Conservation (phyloP, 1,140 invertebrate genomes). For the Pseudomyrmex concolor region DNA sequence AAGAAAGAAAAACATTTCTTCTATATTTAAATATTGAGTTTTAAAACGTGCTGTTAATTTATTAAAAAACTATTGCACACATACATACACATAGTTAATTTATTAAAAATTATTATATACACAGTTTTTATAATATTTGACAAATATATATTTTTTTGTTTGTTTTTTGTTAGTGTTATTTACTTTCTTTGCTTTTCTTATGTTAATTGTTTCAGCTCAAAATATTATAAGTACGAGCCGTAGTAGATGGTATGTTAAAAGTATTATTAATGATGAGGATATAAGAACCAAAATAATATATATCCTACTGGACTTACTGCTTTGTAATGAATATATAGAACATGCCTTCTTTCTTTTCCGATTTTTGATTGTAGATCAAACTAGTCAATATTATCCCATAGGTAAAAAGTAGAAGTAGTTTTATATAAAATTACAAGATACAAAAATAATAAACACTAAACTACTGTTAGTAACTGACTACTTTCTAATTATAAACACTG, state of each 20-base stretch:
- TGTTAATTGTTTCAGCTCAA: slow-evolving; percentile 55
- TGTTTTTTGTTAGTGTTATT: not conserved
- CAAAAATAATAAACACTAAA: too few relatives aligned
- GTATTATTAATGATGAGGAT: slow-evolving; percentile 49
- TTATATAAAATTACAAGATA: too few relatives aligned
- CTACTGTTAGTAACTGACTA: too few relatives aligned
- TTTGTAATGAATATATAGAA: slow-evolving; percentile 63
- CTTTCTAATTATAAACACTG: slow-evolving; percentile 16
- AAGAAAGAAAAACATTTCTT: slow-evolving; percentile 8
- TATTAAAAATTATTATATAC: too few relatives aligned
- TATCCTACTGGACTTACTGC: slow-evolving; percentile 64
- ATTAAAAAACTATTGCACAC: not conserved
- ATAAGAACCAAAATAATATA: slow-evolving; percentile 57
- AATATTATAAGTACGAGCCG: slow-evolving; percentile 65
- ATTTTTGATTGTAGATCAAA: slow-evolving; percentile 73
- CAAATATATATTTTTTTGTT: not conserved
- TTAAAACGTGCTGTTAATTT: not conserved
- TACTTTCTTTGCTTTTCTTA: not conserved
- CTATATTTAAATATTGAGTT: not conserved
- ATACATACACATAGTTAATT: too few relatives aligned
- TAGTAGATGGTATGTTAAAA: slow-evolving; percentile 59
- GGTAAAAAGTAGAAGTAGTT: slow-evolving; percentile 62
- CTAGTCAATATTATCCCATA: slow-evolving; percentile 69
- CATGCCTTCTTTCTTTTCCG: slow-evolving; percentile 72
- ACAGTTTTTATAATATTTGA: too few relatives aligned